Percentiles rank a stretch among this genome's conserved stretches.
These are phyloP conservation scores for Diabrotica undecimpunctata DNA, from an alignment of 1,140 invertebrate genomes.

Conservation along the genomic window DNA sequence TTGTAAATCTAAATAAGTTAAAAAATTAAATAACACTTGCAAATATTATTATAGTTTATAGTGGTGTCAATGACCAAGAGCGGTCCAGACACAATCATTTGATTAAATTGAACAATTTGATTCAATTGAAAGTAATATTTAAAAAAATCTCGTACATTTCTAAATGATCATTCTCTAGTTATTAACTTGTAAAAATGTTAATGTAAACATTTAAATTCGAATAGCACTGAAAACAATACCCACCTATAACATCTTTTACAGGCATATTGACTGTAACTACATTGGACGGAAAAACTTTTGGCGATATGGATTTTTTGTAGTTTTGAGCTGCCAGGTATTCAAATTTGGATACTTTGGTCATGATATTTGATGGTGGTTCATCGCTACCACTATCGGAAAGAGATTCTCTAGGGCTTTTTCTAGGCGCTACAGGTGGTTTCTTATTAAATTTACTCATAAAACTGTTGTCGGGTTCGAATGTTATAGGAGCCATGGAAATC, in stretches of 20 bases:
- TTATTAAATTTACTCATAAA: slow-evolving; percentile 41
- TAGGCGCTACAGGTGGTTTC: slow-evolving; percentile 53
- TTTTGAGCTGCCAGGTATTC: slow-evolving; percentile 54
- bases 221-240: background rate
- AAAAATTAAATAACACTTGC: too few species aligned
- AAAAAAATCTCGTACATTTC: too few species aligned
- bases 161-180: too few species aligned
- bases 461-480: slow-evolving; percentile 50
- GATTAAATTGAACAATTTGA: too few species aligned
- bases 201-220: too few species aligned
- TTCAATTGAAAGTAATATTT: too few species aligned
- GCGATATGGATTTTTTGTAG: slow-evolving; percentile 57
- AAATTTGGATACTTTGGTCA: slow-evolving; percentile 60
- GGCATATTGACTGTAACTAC: slow-evolving; percentile 74
- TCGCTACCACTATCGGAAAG: slow-evolving; percentile 53
- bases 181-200: too few species aligned
- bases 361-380: slow-evolving; percentile 50
- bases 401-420: slow-evolving; percentile 46
- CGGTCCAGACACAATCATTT: too few species aligned
- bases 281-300: slow-evolving; percentile 73
- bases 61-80: too few species aligned
- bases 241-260: slow-evolving; percentile 71
- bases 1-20: too few species aligned
- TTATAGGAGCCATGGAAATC: slow-evolving; percentile 73
- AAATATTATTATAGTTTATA: too few species aligned